A percentile compares a stretch with the other conserved stretches of the same genome.
Evolutionary conservation across 2,888 invertebrate genomes (phyloP).

Genomic region (Hemicrepidius hirtus): DNA sequence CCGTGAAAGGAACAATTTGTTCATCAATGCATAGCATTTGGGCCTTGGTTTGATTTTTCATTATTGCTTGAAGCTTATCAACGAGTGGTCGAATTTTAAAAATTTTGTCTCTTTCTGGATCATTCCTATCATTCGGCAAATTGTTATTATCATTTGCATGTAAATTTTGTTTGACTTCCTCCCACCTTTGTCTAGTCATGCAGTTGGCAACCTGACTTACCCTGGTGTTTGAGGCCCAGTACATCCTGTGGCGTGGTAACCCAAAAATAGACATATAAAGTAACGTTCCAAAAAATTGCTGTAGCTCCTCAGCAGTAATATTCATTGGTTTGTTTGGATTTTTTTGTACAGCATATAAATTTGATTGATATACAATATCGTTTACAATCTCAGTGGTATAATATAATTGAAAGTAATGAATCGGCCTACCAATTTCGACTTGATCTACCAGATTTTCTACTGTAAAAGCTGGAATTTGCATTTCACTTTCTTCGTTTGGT

Average conservation of each 20-base stretch:
- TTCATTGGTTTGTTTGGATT: slow-evolving; percentile 38
- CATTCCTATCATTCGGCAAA: background rate
- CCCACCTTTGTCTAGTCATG: slow-evolving; percentile 27
- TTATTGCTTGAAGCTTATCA: slow-evolving; percentile 3
- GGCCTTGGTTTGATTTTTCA: slow-evolving; percentile 1
- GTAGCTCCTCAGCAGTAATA: slow-evolving; percentile 11
- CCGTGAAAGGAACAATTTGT: slow-evolving; percentile 36
- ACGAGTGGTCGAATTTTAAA: slow-evolving; percentile 27
- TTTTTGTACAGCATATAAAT: slow-evolving; percentile 38
- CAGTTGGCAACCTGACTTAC: slow-evolving; percentile 32
- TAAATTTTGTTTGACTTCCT: slow-evolving; percentile 31
- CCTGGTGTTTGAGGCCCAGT: slow-evolving; percentile 16
- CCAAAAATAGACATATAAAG: slow-evolving; percentile 41
- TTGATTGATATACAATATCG: slow-evolving; percentile 29
- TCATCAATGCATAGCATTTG: slow-evolving; percentile 40
- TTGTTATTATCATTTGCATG: slow-evolving; percentile 40
- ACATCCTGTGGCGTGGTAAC: slow-evolving; percentile 31
- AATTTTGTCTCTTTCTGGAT: slow-evolving; percentile 15
- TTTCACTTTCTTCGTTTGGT: background rate
- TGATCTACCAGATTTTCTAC: slow-evolving; percentile 10
- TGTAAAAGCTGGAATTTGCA: slow-evolving; percentile 17
- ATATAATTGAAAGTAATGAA: slow-evolving; percentile 34
- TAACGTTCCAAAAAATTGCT: slow-evolving; percentile 33
- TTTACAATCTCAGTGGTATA: slow-evolving; percentile 21
- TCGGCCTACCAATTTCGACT: slow-evolving; percentile 31